phyloP scores from a whole-genome alignment of 2,888 invertebrate genomes.

The Lasioglossum zephyrum region DNA sequence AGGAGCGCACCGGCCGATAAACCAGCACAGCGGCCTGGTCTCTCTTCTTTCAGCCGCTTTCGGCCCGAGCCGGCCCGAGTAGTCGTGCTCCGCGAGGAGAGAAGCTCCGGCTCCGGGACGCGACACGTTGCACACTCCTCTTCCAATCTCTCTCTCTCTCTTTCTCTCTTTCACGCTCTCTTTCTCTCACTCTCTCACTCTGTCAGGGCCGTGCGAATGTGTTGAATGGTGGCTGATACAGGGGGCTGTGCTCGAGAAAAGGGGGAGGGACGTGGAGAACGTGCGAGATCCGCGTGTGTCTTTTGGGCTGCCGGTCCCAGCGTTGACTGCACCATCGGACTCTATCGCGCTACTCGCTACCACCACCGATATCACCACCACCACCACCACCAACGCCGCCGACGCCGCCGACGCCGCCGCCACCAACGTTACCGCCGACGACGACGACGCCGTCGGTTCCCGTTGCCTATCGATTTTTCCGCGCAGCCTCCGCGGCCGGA shows the following conservation, averaged over 20 bases:
- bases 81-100: constrained; percentile 25
- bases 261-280: constrained; percentile 57
- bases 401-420: constrained; percentile 42
- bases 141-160: not conserved
- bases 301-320: constrained; percentile 80
- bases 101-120: constrained; percentile 9
- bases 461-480: constrained; percentile 82
- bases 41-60: constrained; percentile 20
- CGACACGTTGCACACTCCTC: constrained; percentile 26
- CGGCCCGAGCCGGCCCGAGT: constrained; percentile 18
- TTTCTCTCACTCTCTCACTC: constrained; percentile 12
- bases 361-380: constrained; percentile 42
- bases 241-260: constrained; percentile 8
- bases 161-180: not conserved
- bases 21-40: not conserved
- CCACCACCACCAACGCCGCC: constrained; percentile 49
- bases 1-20: constrained; percentile 11
- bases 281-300: constrained; percentile 72
- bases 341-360: constrained; percentile 78
- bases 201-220: constrained; percentile 42
- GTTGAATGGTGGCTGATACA: constrained; percentile 28
- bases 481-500: constrained; percentile 82
- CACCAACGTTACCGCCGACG: constrained; percentile 51
- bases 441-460: constrained; percentile 64
- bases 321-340: constrained; percentile 81